Evolutionary conservation across 2,113 vertebrate genomes (phyloP).

Genomic region (Hylia prasina): DNA sequence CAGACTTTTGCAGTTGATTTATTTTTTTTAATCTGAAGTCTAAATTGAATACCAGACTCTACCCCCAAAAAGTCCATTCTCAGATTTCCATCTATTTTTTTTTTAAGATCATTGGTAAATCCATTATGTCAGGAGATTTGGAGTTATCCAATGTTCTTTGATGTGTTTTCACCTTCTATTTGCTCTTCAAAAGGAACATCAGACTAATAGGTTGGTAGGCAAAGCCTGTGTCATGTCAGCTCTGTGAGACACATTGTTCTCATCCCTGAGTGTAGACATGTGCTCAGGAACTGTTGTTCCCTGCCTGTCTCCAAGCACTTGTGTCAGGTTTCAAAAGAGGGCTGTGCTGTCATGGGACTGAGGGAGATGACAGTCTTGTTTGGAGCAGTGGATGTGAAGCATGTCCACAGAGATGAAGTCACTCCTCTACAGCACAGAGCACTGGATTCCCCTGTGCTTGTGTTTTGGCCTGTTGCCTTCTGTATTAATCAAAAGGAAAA

Average conservation of each 20-base stretch:
- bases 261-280: fast-evolving
- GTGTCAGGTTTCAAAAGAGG: background rate
- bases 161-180: background rate
- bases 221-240: background rate
- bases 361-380: background rate
- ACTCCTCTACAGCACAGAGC: background rate
- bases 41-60: background rate
- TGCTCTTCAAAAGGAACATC: background rate
- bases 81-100: background rate
- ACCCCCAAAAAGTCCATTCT: background rate
- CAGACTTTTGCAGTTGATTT: background rate
- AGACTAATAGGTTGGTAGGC: background rate
- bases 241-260: background rate
- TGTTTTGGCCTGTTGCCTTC: background rate
- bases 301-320: background rate
- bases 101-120: background rate
- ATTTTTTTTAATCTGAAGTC: background rate
- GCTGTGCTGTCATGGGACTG: background rate
- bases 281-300: background rate
- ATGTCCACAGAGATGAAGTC: background rate
- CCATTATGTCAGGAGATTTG: background rate
- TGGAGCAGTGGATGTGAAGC: background rate
- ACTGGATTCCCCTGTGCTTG: background rate
- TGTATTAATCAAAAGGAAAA: background rate
- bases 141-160: background rate